These are phyloP conservation scores for Tringa solitaria DNA, from an alignment of 2,113 vertebrate species.

Conservation along the genomic window DNA sequence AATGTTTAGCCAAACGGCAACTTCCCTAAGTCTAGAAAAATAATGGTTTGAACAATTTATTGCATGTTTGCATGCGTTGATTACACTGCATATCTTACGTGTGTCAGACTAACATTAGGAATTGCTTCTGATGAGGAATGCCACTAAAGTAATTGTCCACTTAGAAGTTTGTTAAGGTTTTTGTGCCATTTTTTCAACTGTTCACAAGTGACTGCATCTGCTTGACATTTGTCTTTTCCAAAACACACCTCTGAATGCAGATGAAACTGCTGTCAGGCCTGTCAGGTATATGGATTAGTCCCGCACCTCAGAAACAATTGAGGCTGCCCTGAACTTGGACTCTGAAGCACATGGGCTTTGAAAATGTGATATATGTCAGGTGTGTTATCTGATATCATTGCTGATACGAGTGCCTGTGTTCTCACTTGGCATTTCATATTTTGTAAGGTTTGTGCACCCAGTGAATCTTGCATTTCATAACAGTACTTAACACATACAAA, in stretches of 20 bases:
- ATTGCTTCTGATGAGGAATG: constrained; percentile 34
- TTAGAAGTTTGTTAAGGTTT: neutral
- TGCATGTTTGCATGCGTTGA: constrained; percentile 62
- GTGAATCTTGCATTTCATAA: neutral
- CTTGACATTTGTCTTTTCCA: neutral
- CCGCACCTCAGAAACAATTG: neutral
- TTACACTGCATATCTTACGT: constrained; percentile 1
- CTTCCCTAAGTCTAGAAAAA: constrained; percentile 10
- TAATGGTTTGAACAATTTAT: constrained; percentile 22
- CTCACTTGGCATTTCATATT: neutral
- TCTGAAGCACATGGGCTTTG: neutral
- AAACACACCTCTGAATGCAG: neutral
- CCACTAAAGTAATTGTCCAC: neutral
- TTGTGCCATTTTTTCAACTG: neutral
- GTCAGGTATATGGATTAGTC: neutral
- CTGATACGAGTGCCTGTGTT: neutral
- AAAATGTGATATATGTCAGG: neutral
- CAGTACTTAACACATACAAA: neutral
- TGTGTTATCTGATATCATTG: neutral
- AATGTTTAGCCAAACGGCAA: neutral
- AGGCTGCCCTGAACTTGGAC: neutral
- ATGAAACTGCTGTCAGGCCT: neutral
- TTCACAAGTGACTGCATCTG: neutral
- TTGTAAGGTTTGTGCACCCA: neutral
- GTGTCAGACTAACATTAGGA: constrained; percentile 11